Evolutionary conservation across 92 coral and sea anemone species (phyloP).

Genomic region (Porites cylindrica): DNA sequence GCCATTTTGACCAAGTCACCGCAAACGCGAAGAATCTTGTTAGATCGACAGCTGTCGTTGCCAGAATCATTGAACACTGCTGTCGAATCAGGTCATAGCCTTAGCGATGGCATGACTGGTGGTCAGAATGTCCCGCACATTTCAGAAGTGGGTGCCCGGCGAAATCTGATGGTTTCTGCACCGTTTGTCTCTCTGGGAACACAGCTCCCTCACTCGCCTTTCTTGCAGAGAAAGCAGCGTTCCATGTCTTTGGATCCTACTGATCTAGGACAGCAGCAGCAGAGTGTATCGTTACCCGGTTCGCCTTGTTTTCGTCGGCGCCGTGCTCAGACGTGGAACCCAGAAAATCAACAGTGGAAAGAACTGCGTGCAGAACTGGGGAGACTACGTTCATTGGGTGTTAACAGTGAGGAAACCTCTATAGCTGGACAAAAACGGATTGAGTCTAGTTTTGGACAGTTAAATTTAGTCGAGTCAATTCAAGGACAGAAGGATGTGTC

Average conservation of each 20-base stretch:
- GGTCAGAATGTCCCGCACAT: no score
- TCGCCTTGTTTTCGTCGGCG: constrained; percentile 2
- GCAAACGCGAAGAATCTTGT: neutral
- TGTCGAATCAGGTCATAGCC: neutral
- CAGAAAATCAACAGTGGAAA: neutral
- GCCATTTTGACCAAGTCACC: neutral
- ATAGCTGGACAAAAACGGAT: no score
- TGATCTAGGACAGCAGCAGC: neutral
- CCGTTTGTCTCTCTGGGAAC: constrained; percentile 5
- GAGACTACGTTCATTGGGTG: neutral
- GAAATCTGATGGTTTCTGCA: neutral
- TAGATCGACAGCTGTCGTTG: neutral
- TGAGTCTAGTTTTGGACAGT: no score
- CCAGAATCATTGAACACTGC: neutral
- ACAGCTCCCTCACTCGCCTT: constrained; percentile 12
- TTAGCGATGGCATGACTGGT: neutral
- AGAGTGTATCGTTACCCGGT: constrained; percentile 1
- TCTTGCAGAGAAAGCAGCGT: neutral
- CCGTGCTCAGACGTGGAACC: neutral
- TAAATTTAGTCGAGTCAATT: no score
- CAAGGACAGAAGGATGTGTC: no score
- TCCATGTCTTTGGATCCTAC: neutral
- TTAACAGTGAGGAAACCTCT: neutral
- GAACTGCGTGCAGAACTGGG: neutral
- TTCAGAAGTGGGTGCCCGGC: neutral